Base-by-base conservation (phyloP, 1,140 invertebrate genomes). In the Drosophila ananassae region DNA sequence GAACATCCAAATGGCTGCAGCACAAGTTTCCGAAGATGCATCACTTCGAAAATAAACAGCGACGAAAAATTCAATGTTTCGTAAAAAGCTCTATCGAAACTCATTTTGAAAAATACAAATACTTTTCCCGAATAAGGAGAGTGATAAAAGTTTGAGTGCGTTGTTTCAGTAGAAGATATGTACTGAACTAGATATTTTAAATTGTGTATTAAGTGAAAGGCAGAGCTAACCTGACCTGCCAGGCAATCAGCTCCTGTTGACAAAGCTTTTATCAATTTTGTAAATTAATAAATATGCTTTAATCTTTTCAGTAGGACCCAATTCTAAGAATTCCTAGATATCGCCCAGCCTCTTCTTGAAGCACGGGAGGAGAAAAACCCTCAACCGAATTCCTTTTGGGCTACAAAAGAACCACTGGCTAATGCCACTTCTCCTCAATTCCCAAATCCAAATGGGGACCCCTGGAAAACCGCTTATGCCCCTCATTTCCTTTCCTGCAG, bases 401-500 rank as follows among this genome's bases (percentile, higher is more conserved):
- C 39, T 12, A 8, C 46, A 58, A 59, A 56, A 41, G 37, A 61
- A 21, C 60, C 17, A 22, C 12, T 30, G 21, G 51, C 44, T 41
- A 69, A 57, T 30, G 37, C 60, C 55, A 58, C 60, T 46, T 46
- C 55, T 37, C 30, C 63, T 41, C 17, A 32, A 69, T 37, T 50
- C 52, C 52, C 44, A 47, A 64, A 69, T 48, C 25, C 51, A 39
- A 68, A 39, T 13, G 10, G 32, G 25, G 32, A 56, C 24, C 8
- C 41, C 10, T 22, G 37, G 10, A 46, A 68, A 46, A 44, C 50
- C 64, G 63, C 66, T 68, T 69, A 68, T 68, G 62, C 41, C 62
- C 50, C 64, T 21, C 63, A 68, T 69, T 71, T 71, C 64, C 67
- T 71, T 13, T 67, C 63, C 63, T 34, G 32, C 64, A 69, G 64